Evolutionary conservation across 1,140 invertebrate species (phyloP), one percentile per base, ranked within the genome.

Genomic region (Sogatella furcifera): DNA sequence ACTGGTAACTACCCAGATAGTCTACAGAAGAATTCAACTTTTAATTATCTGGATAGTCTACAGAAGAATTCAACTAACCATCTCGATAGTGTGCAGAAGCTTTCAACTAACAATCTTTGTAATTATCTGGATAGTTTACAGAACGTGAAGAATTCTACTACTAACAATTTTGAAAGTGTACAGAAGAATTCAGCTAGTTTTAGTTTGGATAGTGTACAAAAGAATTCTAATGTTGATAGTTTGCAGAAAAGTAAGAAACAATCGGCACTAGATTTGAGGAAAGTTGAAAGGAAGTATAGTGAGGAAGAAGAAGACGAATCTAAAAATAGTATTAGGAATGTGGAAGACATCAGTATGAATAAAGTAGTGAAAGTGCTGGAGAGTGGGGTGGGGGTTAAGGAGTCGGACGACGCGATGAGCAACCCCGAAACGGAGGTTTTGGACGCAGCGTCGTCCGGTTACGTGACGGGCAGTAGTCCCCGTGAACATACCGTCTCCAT

Each of bases 401-500:
- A 59, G 52, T 24, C 5, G 42, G 63, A 64, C 15, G 63, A 64
- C 19, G 34, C 52, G 15, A 64, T 64, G 63, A 57, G 60, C 22
- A 62, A 57, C 42, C 54, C 54, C 6, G 60, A 62, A 44, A 52
- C 42, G 6, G 60, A 62, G 10, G 57, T 55, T 28, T 55, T 64
- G 34, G 63, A 64, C 14, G 53, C 63, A 52, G 60, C 15, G 5
- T 62, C 60, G 9, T 66, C 65, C 17, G 65, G 65, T 21, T 66
- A 66, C 52, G 17, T 62, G 76, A 79, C 66, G 76, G 79, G 56
- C 67, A 74, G 69, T 73, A 69, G 76, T 70, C 74, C 75, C 8
- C 72, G 73, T 52, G 76, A 76, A 53, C 69, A 73, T 55, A 77
- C 71, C 5, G 69, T 72, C 5, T 77, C 76, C 9, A 75, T 76